These are phyloP conservation scores for Margarornis squamiger DNA, from an alignment of 2,797 vertebrate genomes.

Conservation along the genomic window DNA sequence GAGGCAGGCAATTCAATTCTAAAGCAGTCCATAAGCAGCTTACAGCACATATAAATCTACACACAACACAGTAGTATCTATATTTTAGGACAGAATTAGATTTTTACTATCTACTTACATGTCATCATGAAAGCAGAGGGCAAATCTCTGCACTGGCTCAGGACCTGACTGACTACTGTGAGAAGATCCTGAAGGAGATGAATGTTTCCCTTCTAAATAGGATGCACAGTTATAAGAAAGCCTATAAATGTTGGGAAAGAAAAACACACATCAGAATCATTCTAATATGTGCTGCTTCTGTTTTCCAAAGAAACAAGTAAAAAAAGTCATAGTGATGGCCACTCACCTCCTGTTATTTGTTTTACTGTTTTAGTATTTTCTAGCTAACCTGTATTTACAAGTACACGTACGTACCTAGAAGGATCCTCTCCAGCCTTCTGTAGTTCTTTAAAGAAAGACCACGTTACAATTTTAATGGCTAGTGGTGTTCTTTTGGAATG, in stretches of 20 bases:
- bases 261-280: neutral
- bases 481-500: neutral
- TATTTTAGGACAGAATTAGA: neutral
- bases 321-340: neutral
- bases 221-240: slow-evolving; percentile 79
- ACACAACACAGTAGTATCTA: too few relatives aligned
- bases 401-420: neutral
- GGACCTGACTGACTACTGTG: slow-evolving; percentile 46
- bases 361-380: neutral
- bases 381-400: neutral
- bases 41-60: neutral
- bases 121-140: slow-evolving; percentile 85
- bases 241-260: slow-evolving; percentile 58
- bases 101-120: slow-evolving; percentile 78
- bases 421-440: neutral
- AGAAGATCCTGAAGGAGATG: slow-evolving; percentile 29
- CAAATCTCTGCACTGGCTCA: slow-evolving; percentile 76
- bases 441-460: neutral
- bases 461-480: neutral
- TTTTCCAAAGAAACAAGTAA: neutral
- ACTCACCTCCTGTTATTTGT: neutral
- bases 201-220: slow-evolving; percentile 80
- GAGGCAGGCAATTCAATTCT: neutral
- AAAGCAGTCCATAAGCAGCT: neutral
- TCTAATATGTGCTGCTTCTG: neutral